A percentile compares a stretch with the other conserved stretches of the same genome.
These are phyloP conservation scores for Lumbricus terrestris DNA, from an alignment of 2,888 invertebrate species.

Conservation along the genomic window DNA sequence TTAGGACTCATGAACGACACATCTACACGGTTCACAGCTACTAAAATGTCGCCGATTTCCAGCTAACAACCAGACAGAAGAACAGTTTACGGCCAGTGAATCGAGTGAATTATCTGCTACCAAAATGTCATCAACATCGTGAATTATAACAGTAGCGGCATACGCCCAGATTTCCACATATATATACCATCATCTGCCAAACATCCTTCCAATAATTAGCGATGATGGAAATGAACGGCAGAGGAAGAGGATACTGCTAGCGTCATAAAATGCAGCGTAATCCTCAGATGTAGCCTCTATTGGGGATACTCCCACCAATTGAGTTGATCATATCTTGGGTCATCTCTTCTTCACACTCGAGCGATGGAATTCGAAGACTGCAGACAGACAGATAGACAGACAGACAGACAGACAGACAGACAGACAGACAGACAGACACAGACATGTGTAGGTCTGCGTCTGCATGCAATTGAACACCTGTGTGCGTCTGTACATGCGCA, in stretches of 20 bases:
- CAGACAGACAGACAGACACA: neutral
- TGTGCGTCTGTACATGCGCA: too few relatives aligned
- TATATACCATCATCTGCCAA: neutral
- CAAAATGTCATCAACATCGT: neutral
- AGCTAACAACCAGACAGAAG: neutral
- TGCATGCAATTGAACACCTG: too few relatives aligned
- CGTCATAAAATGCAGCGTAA: neutral
- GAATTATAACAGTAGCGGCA: neutral
- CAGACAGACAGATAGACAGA: neutral
- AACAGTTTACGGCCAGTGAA: neutral
- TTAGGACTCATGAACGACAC: slow-evolving; percentile 3
- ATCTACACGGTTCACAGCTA: neutral
- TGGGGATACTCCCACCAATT: neutral
- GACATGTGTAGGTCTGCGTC: too few relatives aligned
- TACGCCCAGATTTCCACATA: neutral
- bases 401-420: too few relatives aligned
- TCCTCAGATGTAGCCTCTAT: neutral
- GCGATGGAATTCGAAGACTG: neutral
- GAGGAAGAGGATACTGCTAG: neutral
- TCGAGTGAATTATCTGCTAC: neutral
- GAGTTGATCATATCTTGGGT: neutral
- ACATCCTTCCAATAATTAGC: neutral
- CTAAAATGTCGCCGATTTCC: slow-evolving; percentile 7
- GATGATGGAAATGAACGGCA: neutral
- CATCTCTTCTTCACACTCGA: neutral